Base-by-base conservation (phyloP, 2,797 vertebrate species). In the Kryptopterus vitreolus region DNA sequence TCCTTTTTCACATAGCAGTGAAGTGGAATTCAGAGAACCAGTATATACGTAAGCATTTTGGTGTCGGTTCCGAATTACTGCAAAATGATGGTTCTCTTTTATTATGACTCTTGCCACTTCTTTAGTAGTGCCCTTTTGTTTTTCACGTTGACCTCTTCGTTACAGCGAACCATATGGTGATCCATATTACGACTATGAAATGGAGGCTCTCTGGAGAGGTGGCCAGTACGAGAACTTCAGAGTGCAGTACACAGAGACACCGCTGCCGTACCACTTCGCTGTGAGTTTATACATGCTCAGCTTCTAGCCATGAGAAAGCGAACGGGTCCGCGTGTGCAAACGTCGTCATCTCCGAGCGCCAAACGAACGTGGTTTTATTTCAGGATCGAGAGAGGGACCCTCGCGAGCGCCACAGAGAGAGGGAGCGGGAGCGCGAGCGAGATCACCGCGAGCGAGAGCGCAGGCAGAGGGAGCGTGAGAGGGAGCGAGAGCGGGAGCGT, bases 191-290 rank as follows among this genome's bases (percentile, higher is more conserved):
- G 98, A 99, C 90, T 96, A 97, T 72, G 98, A 99, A 84, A 95
- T 98, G 92, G 98, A 99, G 80, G 93, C 96, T 15, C 93, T 98
- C 63, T 99, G 98, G 98, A 92, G 97, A 61, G 97, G 97, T 1
- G 98, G 98, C 59, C 98, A 99, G 85, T 99, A 99, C 73, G 98
- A 99, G 90, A 99, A 99, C 91, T 99, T 99, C 92, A 89, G 97
- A 90, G 98, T 99, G 59, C 97, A 99, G 88, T 99, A 98, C 87
- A 98, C 96, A 38, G 98, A 99, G 85, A 92, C 96, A 0, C 93
- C 94, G 46, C 95, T 97, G 61, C 96, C 96, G 0, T 98, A 96
- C 85, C 96, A 94, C 89, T 98, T 95, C 88, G 92, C 87, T 55
- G 96, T 98, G 85, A 96, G 97, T 95, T 87, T 85, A 38, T 88